phyloP scores from a whole-genome alignment of 2,797 vertebrate genomes.

The Steatocranus sp. region DNA sequence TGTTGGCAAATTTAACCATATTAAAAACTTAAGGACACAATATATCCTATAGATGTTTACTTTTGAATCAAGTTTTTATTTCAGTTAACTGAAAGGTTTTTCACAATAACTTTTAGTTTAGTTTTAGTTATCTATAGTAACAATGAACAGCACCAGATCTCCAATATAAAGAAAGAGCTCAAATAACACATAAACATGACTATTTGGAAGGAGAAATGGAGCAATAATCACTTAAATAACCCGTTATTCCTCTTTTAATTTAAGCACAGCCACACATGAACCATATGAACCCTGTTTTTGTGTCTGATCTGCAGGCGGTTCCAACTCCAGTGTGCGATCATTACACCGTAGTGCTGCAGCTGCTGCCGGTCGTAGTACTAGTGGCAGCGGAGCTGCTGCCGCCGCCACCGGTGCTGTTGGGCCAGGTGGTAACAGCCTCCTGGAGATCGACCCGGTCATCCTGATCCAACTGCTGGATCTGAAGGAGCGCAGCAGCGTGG shows the following conservation, averaged over 20 bases:
- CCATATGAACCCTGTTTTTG: background rate
- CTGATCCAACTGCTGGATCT: slow-evolving; percentile 95
- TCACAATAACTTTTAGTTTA: background rate
- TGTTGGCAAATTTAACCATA: no score
- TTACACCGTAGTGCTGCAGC: slow-evolving; percentile 64
- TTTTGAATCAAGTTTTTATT: background rate
- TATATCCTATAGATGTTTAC: background rate
- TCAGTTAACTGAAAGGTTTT: background rate
- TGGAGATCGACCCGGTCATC: slow-evolving; percentile 95
- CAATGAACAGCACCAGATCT: background rate
- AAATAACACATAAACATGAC: background rate
- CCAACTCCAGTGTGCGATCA: slow-evolving; percentile 67
- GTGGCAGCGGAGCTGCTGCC: background rate
- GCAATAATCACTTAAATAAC: background rate
- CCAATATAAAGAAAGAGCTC: background rate
- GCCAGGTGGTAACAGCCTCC: slow-evolving; percentile 72
- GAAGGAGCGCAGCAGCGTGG: slow-evolving; percentile 89
- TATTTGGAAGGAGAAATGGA: background rate
- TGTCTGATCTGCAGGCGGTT: slow-evolving; percentile 46
- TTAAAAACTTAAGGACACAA: background rate
- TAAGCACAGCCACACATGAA: background rate
- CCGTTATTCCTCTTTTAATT: background rate
- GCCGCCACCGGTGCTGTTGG: slow-evolving; percentile 55
- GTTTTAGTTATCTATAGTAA: background rate
- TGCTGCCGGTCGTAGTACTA: slow-evolving; percentile 12